Percentiles rank a stretch among this genome's conserved stretches.
phyloP scores from a whole-genome alignment of 1,140 invertebrate species.

The Ruditapes philippinarum region DNA sequence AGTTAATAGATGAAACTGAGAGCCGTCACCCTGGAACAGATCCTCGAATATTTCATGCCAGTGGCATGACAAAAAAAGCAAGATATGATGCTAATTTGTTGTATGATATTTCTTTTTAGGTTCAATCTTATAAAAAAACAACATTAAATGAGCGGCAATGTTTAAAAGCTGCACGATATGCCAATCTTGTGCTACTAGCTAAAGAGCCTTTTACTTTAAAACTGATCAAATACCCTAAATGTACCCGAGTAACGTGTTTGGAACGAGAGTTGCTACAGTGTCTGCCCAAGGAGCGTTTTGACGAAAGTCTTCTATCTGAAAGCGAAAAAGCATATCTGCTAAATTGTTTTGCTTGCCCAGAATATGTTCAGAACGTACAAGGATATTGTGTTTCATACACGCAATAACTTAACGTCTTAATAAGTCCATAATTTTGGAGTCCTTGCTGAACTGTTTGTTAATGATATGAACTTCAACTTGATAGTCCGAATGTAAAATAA shows the following conservation, averaged over 20 bases:
- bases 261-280: not conserved
- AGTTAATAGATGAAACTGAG: constrained; percentile 21
- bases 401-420: constrained; percentile 50
- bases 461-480: constrained; percentile 28
- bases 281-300: not conserved
- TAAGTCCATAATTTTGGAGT: constrained; percentile 43
- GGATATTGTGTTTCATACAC: not conserved
- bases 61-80: not conserved
- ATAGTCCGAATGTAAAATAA: constrained; percentile 53
- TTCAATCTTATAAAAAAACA: not conserved
- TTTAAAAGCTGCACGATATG: no score
- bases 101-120: not conserved
- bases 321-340: no score
- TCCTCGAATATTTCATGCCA: not conserved
- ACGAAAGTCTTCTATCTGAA: no score
- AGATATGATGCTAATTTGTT: not conserved
- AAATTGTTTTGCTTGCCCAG: not conserved
- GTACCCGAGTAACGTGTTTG: not conserved
- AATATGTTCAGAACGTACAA: not conserved
- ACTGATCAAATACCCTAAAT: not conserved
- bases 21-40: not conserved
- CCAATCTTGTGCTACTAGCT: no score
- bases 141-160: not conserved
- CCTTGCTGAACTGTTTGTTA: constrained; percentile 12
- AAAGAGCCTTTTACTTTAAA: not conserved